These are phyloP conservation scores for Bombyx huttoni DNA, from an alignment of 2,888 invertebrate species.

Conservation along the genomic window DNA sequence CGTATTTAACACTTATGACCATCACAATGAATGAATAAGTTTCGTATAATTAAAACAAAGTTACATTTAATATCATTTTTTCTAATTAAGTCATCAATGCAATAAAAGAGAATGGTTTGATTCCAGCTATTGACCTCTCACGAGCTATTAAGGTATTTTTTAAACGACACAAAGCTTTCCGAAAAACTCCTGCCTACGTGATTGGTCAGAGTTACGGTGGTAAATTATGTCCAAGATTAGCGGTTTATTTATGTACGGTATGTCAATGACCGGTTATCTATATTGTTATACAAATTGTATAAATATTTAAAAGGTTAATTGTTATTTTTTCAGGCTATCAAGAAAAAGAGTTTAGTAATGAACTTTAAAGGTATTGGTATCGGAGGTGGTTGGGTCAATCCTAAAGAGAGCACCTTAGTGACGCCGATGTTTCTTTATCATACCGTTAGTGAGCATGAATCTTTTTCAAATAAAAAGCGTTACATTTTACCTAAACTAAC, in stretches of 20 bases:
- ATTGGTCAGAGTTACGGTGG: conserved; percentile 94
- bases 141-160: conserved; percentile 79
- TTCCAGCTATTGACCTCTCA: conserved; percentile 80
- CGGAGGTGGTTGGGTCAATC: conserved; percentile 59
- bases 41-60: no score
- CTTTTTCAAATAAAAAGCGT: no score
- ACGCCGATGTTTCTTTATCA: conserved; percentile 44
- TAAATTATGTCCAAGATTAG: conserved; percentile 79
- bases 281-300: background rate
- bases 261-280: conserved; percentile 7
- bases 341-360: conserved; percentile 46
- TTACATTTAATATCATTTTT: no score
- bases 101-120: background rate
- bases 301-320: background rate
- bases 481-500: no score
- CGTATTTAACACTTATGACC: no score
- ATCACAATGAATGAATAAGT: no score
- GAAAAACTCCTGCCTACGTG: conserved; percentile 82
- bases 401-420: conserved; percentile 42
- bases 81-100: no score
- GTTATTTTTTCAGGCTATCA: conserved; percentile 37
- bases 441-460: conserved; percentile 25
- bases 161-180: conserved; percentile 77
- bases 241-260: conserved; percentile 47
- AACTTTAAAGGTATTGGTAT: conserved; percentile 60